Conservation (phyloP, 2,113 vertebrate species). For the Centropus unirufus region DNA sequence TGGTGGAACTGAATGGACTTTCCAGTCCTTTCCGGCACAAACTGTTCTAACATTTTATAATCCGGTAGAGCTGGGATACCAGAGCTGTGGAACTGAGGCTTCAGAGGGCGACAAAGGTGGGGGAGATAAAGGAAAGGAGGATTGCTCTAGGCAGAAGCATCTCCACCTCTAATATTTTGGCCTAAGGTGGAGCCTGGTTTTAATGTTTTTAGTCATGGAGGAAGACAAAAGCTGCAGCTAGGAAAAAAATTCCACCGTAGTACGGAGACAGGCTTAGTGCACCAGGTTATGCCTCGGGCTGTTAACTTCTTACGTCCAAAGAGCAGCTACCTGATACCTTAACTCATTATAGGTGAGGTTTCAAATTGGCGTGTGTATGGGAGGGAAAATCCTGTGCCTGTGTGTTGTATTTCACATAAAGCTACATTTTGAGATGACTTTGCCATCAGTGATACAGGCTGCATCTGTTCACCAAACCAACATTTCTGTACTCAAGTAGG, state of each 20-base stretch:
- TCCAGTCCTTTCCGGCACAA: too few relatives aligned
- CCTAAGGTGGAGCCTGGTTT: neutral
- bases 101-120: neutral
- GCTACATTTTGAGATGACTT: neutral
- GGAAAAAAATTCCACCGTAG: neutral
- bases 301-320: neutral
- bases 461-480: neutral
- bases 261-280: neutral
- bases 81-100: neutral
- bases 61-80: neutral
- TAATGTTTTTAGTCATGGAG: neutral
- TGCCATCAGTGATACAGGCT: neutral
- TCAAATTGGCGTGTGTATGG: neutral
- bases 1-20: too few relatives aligned
- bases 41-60: too few relatives aligned
- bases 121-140: neutral
- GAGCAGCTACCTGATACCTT: neutral
- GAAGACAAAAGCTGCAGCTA: neutral
- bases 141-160: neutral
- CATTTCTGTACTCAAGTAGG: neutral
- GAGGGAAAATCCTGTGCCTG: neutral
- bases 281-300: accelerated
- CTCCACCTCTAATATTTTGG: neutral
- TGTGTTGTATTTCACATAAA: neutral
- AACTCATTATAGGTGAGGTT: neutral